Evolutionary conservation across 2,113 vertebrate species (phyloP).

Genomic region (Lepus americanus): DNA sequence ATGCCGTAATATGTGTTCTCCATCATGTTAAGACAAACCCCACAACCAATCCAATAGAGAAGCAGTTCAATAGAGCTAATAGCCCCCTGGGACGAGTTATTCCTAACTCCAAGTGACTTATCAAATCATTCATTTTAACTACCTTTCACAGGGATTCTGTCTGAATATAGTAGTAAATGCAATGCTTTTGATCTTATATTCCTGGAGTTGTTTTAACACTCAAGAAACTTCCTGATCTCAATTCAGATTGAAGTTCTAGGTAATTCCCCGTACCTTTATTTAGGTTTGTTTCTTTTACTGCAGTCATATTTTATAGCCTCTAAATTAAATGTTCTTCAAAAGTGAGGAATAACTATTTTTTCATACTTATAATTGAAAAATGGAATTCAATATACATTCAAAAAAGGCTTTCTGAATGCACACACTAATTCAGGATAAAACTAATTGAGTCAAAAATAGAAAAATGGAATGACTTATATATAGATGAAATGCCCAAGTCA

Average conservation of each 20-base stretch:
- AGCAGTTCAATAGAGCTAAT: not conserved
- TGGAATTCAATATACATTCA: not conserved
- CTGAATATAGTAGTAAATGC: not conserved
- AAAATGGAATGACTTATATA: not conserved
- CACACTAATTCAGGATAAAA: not conserved
- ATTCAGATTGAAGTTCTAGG: not conserved
- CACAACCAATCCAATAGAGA: not conserved
- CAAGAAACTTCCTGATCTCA: not conserved
- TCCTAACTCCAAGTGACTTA: not conserved
- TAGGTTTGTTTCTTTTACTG: not conserved
- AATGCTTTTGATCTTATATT: not conserved
- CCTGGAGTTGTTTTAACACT: not conserved
- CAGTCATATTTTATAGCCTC: not conserved
- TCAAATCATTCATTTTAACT: not conserved
- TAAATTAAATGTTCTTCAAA: not conserved
- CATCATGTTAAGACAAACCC: not conserved
- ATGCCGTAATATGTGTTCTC: not conserved
- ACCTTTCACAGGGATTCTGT: not conserved
- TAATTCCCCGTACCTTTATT: not conserved
- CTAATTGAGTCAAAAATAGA: not conserved
- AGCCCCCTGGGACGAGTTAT: not conserved
- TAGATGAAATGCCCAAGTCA: not conserved
- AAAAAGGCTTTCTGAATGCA: not conserved
- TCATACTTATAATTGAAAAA: not conserved
- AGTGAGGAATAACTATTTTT: not conserved